A percentile compares a stretch with the other conserved stretches of the same genome.
phyloP scores from a whole-genome alignment of 2,797 vertebrate genomes.

The Eutrigla gurnardus region DNA sequence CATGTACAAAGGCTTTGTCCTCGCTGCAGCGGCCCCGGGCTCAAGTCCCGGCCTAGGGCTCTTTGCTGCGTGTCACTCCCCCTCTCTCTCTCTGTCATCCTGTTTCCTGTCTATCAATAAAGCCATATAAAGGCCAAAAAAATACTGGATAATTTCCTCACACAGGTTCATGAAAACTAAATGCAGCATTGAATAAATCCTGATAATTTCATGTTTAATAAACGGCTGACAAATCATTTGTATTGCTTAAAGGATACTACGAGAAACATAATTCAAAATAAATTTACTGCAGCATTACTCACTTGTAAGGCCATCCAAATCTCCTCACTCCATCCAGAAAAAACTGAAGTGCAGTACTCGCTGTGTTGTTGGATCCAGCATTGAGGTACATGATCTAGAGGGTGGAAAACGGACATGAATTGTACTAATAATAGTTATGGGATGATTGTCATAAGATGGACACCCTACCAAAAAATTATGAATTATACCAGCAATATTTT shows the following conservation, averaged over 20 bases:
- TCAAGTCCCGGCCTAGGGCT: no score
- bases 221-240: no score
- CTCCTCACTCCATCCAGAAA: constrained; percentile 1
- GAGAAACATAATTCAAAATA: constrained; percentile 1
- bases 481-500: neutral
- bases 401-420: neutral
- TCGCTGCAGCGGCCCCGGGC: neutral
- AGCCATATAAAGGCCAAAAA: neutral
- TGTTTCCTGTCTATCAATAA: no score
- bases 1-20: neutral
- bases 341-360: neutral
- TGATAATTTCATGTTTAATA: no score
- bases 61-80: no score
- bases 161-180: neutral
- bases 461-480: neutral
- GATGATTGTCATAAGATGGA: neutral
- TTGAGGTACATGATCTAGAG: neutral
- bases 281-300: constrained; percentile 7
- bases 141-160: neutral
- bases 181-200: neutral
- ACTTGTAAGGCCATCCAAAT: constrained; percentile 17
- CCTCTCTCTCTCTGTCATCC: no score
- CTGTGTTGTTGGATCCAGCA: neutral
- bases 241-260: no score
- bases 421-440: neutral